Evolutionary conservation across 2,888 invertebrate genomes (phyloP).

Genomic region (Habroteleia sp.): DNA sequence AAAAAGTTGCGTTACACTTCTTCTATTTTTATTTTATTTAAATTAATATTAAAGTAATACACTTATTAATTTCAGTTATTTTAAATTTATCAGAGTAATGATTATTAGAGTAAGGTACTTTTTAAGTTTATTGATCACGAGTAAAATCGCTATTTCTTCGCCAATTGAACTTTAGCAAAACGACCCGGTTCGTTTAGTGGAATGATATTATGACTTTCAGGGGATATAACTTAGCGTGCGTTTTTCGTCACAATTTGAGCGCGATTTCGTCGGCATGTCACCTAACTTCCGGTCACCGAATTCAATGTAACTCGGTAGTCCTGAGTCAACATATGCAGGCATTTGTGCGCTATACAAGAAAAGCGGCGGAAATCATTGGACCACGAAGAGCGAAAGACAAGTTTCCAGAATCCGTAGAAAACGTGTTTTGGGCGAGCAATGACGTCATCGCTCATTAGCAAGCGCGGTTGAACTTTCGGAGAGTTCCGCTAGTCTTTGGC

Average conservation of each 20-base stretch:
- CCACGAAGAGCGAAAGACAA: conserved; percentile 60
- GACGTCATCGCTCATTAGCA: conserved; percentile 76
- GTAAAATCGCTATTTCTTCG: too few relatives aligned
- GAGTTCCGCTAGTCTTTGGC: conserved; percentile 67
- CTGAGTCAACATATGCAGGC: conserved; percentile 53
- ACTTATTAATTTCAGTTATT: too few relatives aligned
- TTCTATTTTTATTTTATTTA: too few relatives aligned
- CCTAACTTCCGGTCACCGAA: conserved; percentile 59
- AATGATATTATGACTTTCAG: too few relatives aligned
- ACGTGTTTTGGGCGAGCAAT: conserved; percentile 53
- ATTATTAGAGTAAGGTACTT: too few relatives aligned
- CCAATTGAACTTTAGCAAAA: too few relatives aligned
- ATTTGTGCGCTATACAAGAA: conserved; percentile 64
- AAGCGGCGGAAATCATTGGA: conserved; percentile 65
- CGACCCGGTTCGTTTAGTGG: too few relatives aligned
- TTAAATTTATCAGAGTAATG: too few relatives aligned
- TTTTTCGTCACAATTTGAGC: conserved; percentile 21
- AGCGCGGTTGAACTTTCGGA: conserved; percentile 74
- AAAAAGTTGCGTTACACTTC: too few relatives aligned
- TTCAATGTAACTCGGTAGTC: conserved; percentile 50
- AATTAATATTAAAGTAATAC: too few relatives aligned
- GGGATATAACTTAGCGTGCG: too few relatives aligned
- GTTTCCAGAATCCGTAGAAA: conserved; percentile 63
- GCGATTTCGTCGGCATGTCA: conserved; percentile 38
- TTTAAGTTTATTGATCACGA: too few relatives aligned